Conservation (phyloP, 2,888 invertebrate species). For the Lasius platythorax region DNA sequence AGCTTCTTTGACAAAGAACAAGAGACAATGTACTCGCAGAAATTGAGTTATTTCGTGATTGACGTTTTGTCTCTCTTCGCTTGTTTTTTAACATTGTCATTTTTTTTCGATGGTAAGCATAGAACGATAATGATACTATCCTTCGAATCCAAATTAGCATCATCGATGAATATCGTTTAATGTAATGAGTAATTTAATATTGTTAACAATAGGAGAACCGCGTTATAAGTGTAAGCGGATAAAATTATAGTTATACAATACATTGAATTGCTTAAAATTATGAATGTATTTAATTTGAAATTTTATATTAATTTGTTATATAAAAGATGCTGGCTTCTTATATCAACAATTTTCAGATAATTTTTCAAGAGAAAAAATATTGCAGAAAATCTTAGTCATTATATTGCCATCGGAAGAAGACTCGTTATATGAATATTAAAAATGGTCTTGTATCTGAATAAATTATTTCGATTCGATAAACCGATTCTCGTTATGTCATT, state of each 20-base stretch:
- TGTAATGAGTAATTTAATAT: background rate
- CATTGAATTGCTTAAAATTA: background rate
- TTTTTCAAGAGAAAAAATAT: background rate
- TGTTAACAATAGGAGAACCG: background rate
- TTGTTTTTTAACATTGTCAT: constrained; percentile 25
- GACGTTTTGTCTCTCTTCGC: constrained; percentile 36
- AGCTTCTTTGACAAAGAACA: constrained; percentile 55
- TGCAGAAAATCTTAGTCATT: background rate
- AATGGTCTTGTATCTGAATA: background rate
- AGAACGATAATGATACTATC: background rate
- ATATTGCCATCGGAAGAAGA: background rate
- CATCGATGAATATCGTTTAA: background rate
- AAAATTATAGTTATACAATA: background rate
- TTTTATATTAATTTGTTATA: background rate
- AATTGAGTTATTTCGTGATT: constrained; percentile 44
- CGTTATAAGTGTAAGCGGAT: background rate
- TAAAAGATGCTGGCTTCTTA: background rate
- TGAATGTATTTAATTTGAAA: background rate
- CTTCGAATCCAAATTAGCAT: background rate
- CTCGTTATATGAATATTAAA: background rate
- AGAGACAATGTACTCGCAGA: constrained; percentile 35
- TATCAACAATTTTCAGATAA: background rate
- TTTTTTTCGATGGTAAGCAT: background rate
- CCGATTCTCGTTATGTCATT: background rate
- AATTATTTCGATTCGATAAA: background rate